Evolutionary conservation across 2,888 invertebrate genomes (phyloP), one percentile per base, ranked within the genome.

Genomic region (Polia nebulosa): DNA sequence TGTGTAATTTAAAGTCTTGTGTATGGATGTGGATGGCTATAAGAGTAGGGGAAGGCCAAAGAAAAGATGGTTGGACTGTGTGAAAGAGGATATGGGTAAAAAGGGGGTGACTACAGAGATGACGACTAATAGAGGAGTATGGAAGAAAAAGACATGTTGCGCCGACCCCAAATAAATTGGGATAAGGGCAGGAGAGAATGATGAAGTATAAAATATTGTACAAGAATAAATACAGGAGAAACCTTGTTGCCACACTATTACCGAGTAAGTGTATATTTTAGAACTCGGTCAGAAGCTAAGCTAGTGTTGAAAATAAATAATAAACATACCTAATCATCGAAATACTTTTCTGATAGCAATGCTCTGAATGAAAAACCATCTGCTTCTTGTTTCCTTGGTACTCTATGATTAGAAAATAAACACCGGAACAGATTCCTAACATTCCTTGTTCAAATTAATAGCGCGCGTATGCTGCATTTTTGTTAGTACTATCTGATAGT

Each of bases 381-480:
- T 76, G 65, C 7, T 51, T 47, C 47, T 22, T 20, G 51, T 76
- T 49, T 45, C 41, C 36, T 55, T 76, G 63, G 34, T 62, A 51
- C 22, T 62, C 1, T 1, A 15, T 62, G 22, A 55, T 29, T 62
- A 55, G 17, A 58, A 65, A 76, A 71, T 55, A 61, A 71, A 76
- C 71, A 70, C 22, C 3, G n/a, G 20, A 70, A 52, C 51, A 47
- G 36, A 71, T 70, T 60, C 41, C 57, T 36, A 20, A 25, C 17
- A 61, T 73, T 41, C 44, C 25, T 67, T 53, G 20, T 27, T 17
- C 39, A 45, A 56, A 45, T 32, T 2, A 52, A 34, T 39, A 17
- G 15, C 13, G 8, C n/a, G 13, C 11, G 17, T 34, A 34, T 17
- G n/a, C 17, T 45, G 39, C 44, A 27, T 57, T 52, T 51, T 52